phyloP scores from a whole-genome alignment of 64 coral and sea anemone species.

The Montipora cactus region DNA sequence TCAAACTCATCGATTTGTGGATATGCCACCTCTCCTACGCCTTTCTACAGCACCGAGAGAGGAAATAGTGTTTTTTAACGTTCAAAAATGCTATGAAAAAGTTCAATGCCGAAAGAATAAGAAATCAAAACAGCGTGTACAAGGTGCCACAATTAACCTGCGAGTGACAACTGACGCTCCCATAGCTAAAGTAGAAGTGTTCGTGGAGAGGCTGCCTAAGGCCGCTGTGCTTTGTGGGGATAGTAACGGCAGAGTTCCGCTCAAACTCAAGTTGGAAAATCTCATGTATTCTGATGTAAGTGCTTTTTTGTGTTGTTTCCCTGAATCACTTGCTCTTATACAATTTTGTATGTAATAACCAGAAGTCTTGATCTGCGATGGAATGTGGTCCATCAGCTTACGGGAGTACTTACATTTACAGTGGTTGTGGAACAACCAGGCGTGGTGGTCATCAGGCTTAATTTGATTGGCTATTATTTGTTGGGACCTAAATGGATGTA shows the following conservation, averaged over 20 bases:
- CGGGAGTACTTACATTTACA: too few species aligned
- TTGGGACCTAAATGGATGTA: too few species aligned
- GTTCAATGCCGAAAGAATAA: slow-evolving; percentile 96
- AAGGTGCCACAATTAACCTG: slow-evolving; percentile 82
- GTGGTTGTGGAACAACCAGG: too few species aligned
- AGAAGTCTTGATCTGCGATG: too few species aligned
- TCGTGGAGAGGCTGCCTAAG: slow-evolving; percentile 86
- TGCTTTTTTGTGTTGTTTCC: not conserved
- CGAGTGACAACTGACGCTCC: slow-evolving; percentile 76
- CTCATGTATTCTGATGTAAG: slow-evolving; percentile 93
- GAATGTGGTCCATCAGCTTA: too few species aligned
- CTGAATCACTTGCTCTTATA: too few species aligned
- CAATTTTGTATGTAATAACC: too few species aligned
- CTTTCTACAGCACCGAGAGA: not conserved
- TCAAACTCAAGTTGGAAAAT: slow-evolving; percentile 90
- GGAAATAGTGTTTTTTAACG: slow-evolving; percentile 40
- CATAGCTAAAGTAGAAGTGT: slow-evolving; percentile 86
- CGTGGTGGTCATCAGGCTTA: too few species aligned
- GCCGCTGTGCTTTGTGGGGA: slow-evolving; percentile 92
- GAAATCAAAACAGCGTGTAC: slow-evolving; percentile 87
- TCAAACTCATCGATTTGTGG: not conserved
- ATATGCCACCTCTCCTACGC: slow-evolving; percentile 32
- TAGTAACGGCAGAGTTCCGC: slow-evolving; percentile 90
- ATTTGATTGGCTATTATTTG: too few species aligned
- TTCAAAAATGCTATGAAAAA: slow-evolving; percentile 73